Percentiles rank a stretch among this genome's conserved stretches.
phyloP scores from a whole-genome alignment of 2,113 vertebrate species.

The Proterorhinus semilunaris region DNA sequence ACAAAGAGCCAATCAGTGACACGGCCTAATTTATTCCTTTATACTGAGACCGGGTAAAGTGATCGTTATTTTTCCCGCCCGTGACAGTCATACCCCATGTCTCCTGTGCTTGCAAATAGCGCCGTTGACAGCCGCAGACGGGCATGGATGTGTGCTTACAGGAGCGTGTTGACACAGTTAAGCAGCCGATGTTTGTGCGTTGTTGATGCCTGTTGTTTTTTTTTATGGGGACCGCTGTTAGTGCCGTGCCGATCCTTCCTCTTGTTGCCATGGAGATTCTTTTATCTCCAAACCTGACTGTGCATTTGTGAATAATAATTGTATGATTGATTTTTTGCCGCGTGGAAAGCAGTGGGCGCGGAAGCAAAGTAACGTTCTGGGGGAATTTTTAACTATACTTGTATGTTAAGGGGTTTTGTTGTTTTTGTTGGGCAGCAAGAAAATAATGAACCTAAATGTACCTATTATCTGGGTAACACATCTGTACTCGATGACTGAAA shows the following conservation, averaged over 20 bases:
- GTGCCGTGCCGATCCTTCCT: constrained; percentile 59
- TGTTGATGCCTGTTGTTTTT: constrained; percentile 52
- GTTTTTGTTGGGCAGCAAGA: no score
- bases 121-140: constrained; percentile 28
- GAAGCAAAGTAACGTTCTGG: no score
- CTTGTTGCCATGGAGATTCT: constrained; percentile 73
- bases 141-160: constrained; percentile 23
- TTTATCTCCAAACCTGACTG: constrained; percentile 62
- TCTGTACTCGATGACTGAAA: no score
- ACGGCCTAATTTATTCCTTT: no score
- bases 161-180: constrained; percentile 21
- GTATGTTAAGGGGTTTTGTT: no score
- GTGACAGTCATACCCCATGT: constrained; percentile 9
- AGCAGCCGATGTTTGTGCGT: constrained; percentile 11
- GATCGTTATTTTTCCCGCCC: constrained; percentile 7
- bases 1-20: no score
- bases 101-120: constrained; percentile 21
- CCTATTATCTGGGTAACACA: no score
- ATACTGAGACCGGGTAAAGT: no score
- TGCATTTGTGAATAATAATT: constrained; percentile 36
- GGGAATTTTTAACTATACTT: no score
- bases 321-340: constrained; percentile 36
- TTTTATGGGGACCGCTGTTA: constrained; percentile 35
- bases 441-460: no score
- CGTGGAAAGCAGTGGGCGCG: constrained; percentile 1